These are phyloP conservation scores for Sinopyrophorus schimmeli DNA, from an alignment of 2,888 invertebrate species.

Conservation along the genomic window DNA sequence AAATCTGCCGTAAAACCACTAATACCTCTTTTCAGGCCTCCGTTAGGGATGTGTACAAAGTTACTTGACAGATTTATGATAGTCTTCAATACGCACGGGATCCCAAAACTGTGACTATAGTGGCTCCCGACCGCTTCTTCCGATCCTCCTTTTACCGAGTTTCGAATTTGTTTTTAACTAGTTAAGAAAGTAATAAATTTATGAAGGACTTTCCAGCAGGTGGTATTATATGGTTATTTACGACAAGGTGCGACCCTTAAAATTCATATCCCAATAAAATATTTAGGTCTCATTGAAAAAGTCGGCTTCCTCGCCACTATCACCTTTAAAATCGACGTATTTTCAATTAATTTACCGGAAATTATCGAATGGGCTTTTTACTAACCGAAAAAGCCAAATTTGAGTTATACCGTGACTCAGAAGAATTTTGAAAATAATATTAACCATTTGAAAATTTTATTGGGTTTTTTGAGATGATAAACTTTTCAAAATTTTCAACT, in stretches of 20 bases:
- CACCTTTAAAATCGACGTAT: too few species aligned
- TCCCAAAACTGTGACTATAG: constrained; percentile 24
- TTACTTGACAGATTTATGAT: constrained; percentile 50
- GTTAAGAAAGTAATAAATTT: constrained; percentile 27
- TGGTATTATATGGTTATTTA: constrained; percentile 22
- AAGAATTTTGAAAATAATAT: too few species aligned
- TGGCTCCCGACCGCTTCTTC: constrained; percentile 2
- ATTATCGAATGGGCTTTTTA: too few species aligned
- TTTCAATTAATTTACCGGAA: too few species aligned
- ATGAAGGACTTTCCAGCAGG: constrained; percentile 15
- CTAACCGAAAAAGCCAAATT: too few species aligned
- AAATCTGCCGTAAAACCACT: constrained; percentile 53
- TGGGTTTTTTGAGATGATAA: too few species aligned
- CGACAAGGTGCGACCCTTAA: constrained; percentile 10
- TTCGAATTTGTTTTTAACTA: constrained; percentile 28
- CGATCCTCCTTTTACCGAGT: constrained; percentile 16
- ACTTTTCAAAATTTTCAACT: too few species aligned
- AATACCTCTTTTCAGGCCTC: constrained; percentile 49
- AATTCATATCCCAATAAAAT: constrained; percentile 5
- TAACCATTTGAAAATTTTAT: too few species aligned
- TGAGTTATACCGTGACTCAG: too few species aligned
- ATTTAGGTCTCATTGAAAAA: neutral
- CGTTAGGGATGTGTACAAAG: constrained; percentile 46
- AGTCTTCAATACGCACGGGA: constrained; percentile 41
- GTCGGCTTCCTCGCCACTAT: neutral